These are phyloP conservation scores for Cotesia congregata DNA, from an alignment of 2,888 invertebrate genomes.

Conservation along the genomic window DNA sequence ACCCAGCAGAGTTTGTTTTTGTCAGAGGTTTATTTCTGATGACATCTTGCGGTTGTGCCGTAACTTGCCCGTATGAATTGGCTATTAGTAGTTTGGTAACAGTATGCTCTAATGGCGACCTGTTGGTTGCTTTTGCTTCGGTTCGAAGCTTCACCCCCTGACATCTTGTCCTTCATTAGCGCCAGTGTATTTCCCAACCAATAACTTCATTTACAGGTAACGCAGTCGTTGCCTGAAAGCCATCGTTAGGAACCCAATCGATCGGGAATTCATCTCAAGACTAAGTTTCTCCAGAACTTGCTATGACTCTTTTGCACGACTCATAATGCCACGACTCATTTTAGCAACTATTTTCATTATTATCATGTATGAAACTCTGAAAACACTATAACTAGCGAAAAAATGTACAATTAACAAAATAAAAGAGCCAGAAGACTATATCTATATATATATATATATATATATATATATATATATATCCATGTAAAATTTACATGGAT, in stretches of 20 bases:
- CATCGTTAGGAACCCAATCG: slow-evolving; percentile 22
- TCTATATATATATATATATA: too few relatives aligned
- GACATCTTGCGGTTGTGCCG: slow-evolving; percentile 28
- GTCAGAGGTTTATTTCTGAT: not conserved
- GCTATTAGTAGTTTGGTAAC: slow-evolving; percentile 72
- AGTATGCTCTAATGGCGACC: slow-evolving; percentile 69
- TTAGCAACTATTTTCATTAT: too few relatives aligned
- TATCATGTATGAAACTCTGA: too few relatives aligned
- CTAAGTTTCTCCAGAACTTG: not conserved
- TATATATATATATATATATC: too few relatives aligned
- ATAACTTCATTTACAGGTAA: slow-evolving; percentile 26
- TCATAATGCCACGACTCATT: too few relatives aligned
- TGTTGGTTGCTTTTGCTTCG: slow-evolving; percentile 63
- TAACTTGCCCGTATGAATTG: slow-evolving; percentile 69
- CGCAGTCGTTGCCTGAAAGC: slow-evolving; percentile 13
- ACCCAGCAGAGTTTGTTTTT: slow-evolving; percentile 8
- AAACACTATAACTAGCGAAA: too few relatives aligned
- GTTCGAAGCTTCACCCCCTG: slow-evolving; percentile 57
- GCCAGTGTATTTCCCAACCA: slow-evolving; percentile 33
- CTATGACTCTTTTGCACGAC: not conserved
- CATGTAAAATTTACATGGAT: too few relatives aligned
- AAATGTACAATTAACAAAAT: too few relatives aligned
- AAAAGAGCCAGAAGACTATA: too few relatives aligned
- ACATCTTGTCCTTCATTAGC: slow-evolving; percentile 60
- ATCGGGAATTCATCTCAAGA: slow-evolving; percentile 1